Evolutionary conservation across 2,888 invertebrate species (phyloP).

Genomic region (Spialia ferax): DNA sequence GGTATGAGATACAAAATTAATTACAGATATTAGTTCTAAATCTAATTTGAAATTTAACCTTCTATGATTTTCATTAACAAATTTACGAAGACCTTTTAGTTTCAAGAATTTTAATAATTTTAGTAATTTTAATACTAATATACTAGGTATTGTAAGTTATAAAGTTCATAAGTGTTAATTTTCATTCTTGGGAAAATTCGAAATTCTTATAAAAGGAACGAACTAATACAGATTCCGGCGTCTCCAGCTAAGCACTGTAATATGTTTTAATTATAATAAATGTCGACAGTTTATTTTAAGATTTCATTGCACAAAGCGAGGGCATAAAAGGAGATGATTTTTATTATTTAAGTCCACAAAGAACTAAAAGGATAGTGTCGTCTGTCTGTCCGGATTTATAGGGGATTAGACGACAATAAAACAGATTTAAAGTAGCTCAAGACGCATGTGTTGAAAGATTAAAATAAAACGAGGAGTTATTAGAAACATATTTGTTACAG

Average conservation of each 20-base stretch:
- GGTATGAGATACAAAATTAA: too few relatives aligned
- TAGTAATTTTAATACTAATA: too few relatives aligned
- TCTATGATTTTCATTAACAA: too few relatives aligned
- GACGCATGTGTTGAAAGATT: constrained; percentile 68
- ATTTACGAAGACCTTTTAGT: background rate
- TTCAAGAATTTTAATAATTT: background rate
- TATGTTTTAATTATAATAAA: constrained; percentile 11
- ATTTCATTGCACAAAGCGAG: constrained; percentile 41
- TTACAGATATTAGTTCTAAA: too few relatives aligned
- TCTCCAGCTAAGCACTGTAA: background rate
- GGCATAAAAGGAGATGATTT: constrained; percentile 34
- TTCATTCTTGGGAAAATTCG: background rate
- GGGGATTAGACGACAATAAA: constrained; percentile 69
- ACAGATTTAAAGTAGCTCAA: constrained; percentile 65
- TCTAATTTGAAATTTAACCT: too few relatives aligned
- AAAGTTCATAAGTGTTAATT: background rate
- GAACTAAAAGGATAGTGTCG: constrained; percentile 51
- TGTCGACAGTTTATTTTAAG: constrained; percentile 38
- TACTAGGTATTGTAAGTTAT: background rate
- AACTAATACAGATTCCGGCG: background rate
- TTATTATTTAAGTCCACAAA: constrained; percentile 49
- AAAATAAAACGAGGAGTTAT: constrained; percentile 57
- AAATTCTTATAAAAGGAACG: background rate
- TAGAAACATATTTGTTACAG: constrained; percentile 43
- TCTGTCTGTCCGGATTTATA: constrained; percentile 60